phyloP scores from a whole-genome alignment of 2,888 invertebrate genomes.

The Dryococelus australis region DNA sequence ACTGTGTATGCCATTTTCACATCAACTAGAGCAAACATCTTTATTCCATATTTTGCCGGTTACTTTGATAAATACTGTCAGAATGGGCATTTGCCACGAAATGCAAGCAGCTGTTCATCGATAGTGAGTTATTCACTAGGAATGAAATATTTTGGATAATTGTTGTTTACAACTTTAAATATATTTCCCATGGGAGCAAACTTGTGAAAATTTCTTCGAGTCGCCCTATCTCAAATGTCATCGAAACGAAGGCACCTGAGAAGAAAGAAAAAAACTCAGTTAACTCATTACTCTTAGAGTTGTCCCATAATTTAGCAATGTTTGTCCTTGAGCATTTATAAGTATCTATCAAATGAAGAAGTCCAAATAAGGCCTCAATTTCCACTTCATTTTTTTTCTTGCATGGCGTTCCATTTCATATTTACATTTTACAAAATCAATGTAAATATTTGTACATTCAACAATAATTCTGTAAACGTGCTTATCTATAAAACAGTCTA shows the following conservation, averaged over 20 bases:
- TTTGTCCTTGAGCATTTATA: not conserved
- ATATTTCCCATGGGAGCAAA: too few species aligned
- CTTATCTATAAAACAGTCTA: not conserved
- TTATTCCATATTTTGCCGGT: conserved; percentile 51
- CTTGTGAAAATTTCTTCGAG: too few species aligned
- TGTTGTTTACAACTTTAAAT: too few species aligned
- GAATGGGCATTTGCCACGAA: conserved; percentile 48
- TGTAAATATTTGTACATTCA: not conserved
- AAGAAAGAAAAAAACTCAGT: too few species aligned
- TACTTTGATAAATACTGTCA: conserved; percentile 53
- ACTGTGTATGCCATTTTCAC: too few species aligned
- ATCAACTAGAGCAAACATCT: too few species aligned
- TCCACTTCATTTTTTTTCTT: not conserved
- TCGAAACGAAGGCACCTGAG: too few species aligned
- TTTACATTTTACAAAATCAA: too few species aligned
- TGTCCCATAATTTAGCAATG: too few species aligned
- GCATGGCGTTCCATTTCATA: not conserved
- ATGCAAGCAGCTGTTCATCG: conserved; percentile 46
- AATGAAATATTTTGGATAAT: conserved; percentile 42
- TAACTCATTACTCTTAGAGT: too few species aligned
- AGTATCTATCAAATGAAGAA: not conserved
- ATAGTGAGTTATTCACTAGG: conserved; percentile 48
- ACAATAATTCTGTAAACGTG: not conserved
- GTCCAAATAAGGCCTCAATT: not conserved
- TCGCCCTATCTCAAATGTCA: too few species aligned